Percentiles rank a stretch among this genome's conserved stretches.
Conservation (phyloP, 2,888 invertebrate genomes). For the Subacronicta megacephala region DNA sequence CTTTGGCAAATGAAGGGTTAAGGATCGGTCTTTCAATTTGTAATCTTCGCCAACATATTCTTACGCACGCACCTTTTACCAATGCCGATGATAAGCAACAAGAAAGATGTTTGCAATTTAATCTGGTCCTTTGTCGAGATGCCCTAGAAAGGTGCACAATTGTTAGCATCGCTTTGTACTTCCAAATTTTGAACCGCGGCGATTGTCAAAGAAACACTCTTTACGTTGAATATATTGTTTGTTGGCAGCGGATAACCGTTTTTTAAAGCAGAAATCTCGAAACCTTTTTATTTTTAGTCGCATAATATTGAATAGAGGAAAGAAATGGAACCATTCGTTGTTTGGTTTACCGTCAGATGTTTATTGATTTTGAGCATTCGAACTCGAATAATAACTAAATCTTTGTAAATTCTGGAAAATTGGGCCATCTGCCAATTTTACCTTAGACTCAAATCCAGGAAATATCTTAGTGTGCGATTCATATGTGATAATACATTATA, state of each 20-base stretch:
- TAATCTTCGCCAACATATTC: conserved; percentile 25
- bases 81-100: conserved; percentile 7
- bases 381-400: conserved; percentile 7
- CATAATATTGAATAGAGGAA: conserved; percentile 4
- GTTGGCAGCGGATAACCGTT: conserved; percentile 39
- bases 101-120: conserved; percentile 41
- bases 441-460: conserved; percentile 21
- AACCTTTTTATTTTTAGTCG: conserved; percentile 15
- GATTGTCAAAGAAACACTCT: conserved; percentile 42
- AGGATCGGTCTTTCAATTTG: neutral
- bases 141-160: conserved; percentile 46
- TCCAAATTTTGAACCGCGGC: conserved; percentile 37
- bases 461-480: conserved; percentile 32
- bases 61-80: conserved; percentile 22
- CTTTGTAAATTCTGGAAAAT: conserved; percentile 11
- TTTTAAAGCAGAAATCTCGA: conserved; percentile 15
- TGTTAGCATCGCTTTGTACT: conserved; percentile 36
- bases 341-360: neutral
- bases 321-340: neutral
- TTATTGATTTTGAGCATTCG: neutral
- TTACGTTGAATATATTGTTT: conserved; percentile 25
- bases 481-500: conserved; percentile 25
- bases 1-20: conserved; percentile 26
- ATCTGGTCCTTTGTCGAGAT: conserved; percentile 42
- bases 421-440: conserved; percentile 31